Percentiles rank a stretch among this genome's conserved stretches.
Evolutionary conservation across 2,113 vertebrate genomes (phyloP).

Genomic region (Anas platyrhynchos): DNA sequence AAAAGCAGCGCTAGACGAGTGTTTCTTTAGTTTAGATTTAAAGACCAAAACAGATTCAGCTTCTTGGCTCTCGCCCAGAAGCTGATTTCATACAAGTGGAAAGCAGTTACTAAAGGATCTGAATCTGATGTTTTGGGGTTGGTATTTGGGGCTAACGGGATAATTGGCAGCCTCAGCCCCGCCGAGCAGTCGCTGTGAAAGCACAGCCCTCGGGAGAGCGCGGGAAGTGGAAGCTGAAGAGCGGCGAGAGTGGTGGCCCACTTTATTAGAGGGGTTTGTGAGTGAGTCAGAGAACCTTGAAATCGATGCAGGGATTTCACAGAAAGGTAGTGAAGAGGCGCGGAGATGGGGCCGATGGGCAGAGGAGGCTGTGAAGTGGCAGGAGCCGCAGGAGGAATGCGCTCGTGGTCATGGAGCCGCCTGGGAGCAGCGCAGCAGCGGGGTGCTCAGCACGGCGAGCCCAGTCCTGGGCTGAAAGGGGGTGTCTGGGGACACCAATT

Average conservation of each 20-base stretch:
- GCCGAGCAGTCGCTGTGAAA: background rate
- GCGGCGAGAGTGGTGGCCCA: background rate
- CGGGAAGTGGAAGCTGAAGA: background rate
- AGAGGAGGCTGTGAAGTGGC: background rate
- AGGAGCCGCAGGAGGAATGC: background rate
- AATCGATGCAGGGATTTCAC: background rate
- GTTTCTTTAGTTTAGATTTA: background rate
- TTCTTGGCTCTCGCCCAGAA: background rate
- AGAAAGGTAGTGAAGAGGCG: background rate
- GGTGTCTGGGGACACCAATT: background rate
- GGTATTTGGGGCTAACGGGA: background rate
- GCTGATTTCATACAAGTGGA: background rate
- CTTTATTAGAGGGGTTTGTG: background rate
- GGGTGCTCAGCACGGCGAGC: background rate
- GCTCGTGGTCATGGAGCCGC: background rate
- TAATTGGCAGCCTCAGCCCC: background rate
- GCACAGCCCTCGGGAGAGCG: background rate
- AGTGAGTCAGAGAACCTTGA: background rate
- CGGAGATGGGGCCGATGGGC: background rate
- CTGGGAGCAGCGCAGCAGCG: background rate
- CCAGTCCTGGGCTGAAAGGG: background rate
- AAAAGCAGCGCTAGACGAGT: background rate
- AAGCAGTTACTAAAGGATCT: rapidly evolving
- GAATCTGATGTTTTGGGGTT: rapidly evolving
- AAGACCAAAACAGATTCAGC: background rate